Evolutionary conservation across 2,797 vertebrate genomes (phyloP).

Genomic region (Strix occidentalis): DNA sequence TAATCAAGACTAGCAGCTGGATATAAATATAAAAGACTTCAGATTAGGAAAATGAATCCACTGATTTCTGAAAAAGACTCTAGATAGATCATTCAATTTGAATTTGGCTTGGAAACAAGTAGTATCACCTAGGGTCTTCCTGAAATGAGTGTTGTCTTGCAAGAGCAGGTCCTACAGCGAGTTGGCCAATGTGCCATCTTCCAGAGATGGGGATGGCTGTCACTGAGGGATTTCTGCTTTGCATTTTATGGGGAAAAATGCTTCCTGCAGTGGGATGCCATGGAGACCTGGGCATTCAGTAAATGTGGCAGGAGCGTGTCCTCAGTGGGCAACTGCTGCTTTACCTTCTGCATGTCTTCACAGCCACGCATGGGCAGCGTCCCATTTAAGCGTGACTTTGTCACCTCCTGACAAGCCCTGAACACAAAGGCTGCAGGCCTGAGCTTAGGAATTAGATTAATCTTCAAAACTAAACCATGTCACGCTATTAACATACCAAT

Average conservation of each 20-base stretch:
- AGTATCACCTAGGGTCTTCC: not conserved
- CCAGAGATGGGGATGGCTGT: not conserved
- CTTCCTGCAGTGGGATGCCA: not conserved
- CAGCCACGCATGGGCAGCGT: not conserved
- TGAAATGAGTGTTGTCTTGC: not conserved
- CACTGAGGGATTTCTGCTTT: not conserved
- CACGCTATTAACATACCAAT: not conserved
- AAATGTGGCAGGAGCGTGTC: not conserved
- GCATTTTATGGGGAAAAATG: not conserved
- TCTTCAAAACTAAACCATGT: not conserved
- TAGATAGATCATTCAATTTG: not conserved
- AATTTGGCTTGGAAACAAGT: not conserved
- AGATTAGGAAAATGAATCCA: not conserved
- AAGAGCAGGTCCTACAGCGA: not conserved
- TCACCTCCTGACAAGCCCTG: not conserved
- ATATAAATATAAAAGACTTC: not conserved
- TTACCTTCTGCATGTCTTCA: not conserved
- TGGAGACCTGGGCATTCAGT: not conserved
- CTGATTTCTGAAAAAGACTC: not conserved
- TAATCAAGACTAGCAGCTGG: not conserved
- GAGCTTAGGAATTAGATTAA: not conserved
- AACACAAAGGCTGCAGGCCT: not conserved
- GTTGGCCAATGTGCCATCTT: not conserved
- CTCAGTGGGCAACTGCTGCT: not conserved
- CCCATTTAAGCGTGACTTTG: accelerated